Percentiles rank a stretch among this genome's conserved stretches.
Evolutionary conservation across 2,888 invertebrate species (phyloP).

Genomic region (Trimorus sp.): DNA sequence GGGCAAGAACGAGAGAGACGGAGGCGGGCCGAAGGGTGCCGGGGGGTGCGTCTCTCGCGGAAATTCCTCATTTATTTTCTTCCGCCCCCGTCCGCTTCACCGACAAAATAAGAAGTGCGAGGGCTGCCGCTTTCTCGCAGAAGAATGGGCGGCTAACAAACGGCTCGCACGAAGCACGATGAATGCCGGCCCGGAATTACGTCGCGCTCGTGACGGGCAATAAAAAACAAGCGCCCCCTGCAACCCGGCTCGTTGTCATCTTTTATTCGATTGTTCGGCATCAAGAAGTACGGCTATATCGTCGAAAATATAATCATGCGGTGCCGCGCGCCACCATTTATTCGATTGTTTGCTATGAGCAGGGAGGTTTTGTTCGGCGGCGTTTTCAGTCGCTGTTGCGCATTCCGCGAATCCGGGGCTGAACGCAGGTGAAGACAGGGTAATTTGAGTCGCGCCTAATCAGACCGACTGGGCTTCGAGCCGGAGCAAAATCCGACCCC

Average conservation of each 20-base stretch:
- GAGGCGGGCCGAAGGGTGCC: too few relatives aligned
- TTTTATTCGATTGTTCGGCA: conserved; percentile 41
- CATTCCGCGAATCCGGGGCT: too few relatives aligned
- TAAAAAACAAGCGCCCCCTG: conserved; percentile 44
- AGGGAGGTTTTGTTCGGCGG: too few relatives aligned
- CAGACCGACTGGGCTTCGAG: too few relatives aligned
- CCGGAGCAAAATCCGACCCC: too few relatives aligned
- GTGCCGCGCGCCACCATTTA: too few relatives aligned
- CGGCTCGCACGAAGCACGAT: conserved; percentile 69
- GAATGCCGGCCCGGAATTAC: conserved; percentile 69
- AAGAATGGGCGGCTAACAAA: conserved; percentile 72
- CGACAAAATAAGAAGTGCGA: conserved; percentile 64
- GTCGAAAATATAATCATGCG: too few relatives aligned
- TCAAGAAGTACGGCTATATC: conserved; percentile 2
- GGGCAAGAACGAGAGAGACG: conserved; percentile 52
- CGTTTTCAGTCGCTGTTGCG: too few relatives aligned
- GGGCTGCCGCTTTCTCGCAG: conserved; percentile 57
- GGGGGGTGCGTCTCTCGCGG: conserved; percentile 61
- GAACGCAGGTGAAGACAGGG: too few relatives aligned
- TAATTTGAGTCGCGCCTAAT: too few relatives aligned
- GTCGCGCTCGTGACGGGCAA: conserved; percentile 63
- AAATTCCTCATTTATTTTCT: conserved; percentile 74
- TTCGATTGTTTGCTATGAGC: too few relatives aligned
- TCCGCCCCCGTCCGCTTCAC: conserved; percentile 51
- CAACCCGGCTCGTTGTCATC: conserved; percentile 45